Conservation (phyloP, 2,797 vertebrate genomes). For the Falco cherrug region DNA sequence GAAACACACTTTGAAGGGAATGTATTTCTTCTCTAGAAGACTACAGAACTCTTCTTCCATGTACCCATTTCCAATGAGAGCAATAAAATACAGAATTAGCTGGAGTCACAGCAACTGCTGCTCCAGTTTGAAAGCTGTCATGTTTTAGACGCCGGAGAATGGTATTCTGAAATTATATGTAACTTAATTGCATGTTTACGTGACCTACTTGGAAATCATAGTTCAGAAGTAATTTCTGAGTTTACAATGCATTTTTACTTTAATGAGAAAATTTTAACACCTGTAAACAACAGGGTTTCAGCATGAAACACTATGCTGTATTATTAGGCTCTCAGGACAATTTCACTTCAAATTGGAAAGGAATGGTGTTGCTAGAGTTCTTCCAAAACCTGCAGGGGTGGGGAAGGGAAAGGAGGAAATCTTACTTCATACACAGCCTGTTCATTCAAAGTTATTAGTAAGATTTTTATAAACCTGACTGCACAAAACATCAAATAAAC, state of each 20-base stretch:
- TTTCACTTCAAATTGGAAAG: background rate
- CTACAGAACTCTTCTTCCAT: background rate
- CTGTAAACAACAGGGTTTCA: background rate
- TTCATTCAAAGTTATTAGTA: background rate
- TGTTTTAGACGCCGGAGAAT: background rate
- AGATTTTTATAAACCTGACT: background rate
- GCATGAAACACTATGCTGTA: background rate
- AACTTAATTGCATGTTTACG: background rate
- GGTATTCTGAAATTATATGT: background rate
- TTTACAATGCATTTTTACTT: background rate
- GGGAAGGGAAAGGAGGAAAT: background rate
- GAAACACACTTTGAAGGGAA: background rate
- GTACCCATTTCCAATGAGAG: background rate
- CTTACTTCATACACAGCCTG: conserved; percentile 16
- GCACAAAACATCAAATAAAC: background rate
- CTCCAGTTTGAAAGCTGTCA: background rate
- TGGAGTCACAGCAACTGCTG: background rate
- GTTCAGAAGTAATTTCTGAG: background rate
- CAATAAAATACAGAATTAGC: background rate
- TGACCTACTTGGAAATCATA: background rate
- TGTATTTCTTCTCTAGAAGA: background rate
- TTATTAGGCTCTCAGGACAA: background rate
- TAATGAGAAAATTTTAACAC: background rate
- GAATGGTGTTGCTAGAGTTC: background rate
- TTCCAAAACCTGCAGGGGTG: background rate